phyloP scores from a whole-genome alignment of 2,113 vertebrate genomes.

The Rhinoderma darwinii region DNA sequence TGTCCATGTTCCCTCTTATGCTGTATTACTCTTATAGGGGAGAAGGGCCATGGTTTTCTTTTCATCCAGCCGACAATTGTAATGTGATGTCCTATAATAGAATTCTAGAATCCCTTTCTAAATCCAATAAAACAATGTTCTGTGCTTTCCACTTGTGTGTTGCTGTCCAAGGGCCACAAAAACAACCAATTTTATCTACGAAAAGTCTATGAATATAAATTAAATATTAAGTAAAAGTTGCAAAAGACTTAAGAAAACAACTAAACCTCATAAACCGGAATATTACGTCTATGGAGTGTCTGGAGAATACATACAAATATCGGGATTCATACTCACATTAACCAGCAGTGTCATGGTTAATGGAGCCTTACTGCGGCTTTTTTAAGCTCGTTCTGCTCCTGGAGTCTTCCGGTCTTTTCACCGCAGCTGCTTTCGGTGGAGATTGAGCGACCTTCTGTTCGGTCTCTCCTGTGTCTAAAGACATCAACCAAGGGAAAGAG shows the following conservation, averaged over 20 bases:
- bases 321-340: conserved; percentile 54
- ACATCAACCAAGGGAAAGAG: conserved; percentile 47
- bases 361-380: conserved; percentile 55
- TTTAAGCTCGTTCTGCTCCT: conserved; percentile 54
- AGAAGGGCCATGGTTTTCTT: no score
- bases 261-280: neutral
- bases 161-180: no score
- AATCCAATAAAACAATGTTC: no score
- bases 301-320: neutral
- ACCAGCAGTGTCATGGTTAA: conserved; percentile 58
- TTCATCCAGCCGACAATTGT: no score
- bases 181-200: no score
- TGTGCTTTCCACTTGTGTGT: no score
- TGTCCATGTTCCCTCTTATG: no score
- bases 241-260: neutral
- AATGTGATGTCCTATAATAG: no score
- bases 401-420: conserved; percentile 44
- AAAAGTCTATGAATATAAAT: neutral
- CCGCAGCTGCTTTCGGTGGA: conserved; percentile 23
- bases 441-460: conserved; percentile 49
- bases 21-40: no score
- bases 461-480: conserved; percentile 54
- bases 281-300: no score
- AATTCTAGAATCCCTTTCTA: no score
- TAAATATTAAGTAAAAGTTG: neutral